phyloP scores from a whole-genome alignment of 2,113 vertebrate genomes.

The Atherinomorus stipes region DNA sequence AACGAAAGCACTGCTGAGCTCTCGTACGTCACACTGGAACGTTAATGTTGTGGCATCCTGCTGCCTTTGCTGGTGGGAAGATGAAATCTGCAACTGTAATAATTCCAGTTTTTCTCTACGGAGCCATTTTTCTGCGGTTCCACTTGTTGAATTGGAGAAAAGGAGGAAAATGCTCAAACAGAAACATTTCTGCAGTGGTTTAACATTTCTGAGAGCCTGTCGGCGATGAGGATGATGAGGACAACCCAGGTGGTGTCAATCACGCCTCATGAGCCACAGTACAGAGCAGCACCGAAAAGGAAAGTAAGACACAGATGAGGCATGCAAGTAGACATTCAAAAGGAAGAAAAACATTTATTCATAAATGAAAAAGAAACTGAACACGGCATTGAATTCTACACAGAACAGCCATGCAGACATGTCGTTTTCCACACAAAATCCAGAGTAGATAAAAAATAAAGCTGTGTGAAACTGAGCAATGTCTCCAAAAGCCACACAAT shows the following conservation, averaged over 20 bases:
- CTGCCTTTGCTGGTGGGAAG: not conserved
- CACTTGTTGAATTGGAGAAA: too few relatives aligned
- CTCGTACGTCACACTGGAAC: not conserved
- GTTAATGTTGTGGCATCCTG: not conserved
- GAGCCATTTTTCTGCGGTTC: too few relatives aligned
- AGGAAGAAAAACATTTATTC: slow-evolving; percentile 77
- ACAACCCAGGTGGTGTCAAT: not conserved
- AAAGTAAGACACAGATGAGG: slow-evolving; percentile 59
- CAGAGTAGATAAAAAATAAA: slow-evolving; percentile 31
- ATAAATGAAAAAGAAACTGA: slow-evolving; percentile 71
- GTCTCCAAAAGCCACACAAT: slow-evolving; percentile 42
- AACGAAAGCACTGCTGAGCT: too few relatives aligned
- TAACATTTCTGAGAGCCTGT: not conserved
- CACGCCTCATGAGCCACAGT: slow-evolving; percentile 9
- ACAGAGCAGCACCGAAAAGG: slow-evolving; percentile 24
- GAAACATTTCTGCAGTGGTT: slow-evolving; percentile 36
- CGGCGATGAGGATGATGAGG: not conserved
- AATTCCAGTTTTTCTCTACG: not conserved
- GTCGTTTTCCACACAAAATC: slow-evolving; percentile 25
- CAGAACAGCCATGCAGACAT: slow-evolving; percentile 71
- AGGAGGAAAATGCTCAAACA: not conserved
- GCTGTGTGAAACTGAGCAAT: not conserved
- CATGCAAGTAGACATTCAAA: slow-evolving; percentile 70
- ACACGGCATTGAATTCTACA: slow-evolving; percentile 48
- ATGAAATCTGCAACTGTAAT: not conserved